These are phyloP conservation scores for Istiophorus platypterus DNA, from an alignment of 2,113 vertebrate species.

Conservation along the genomic window DNA sequence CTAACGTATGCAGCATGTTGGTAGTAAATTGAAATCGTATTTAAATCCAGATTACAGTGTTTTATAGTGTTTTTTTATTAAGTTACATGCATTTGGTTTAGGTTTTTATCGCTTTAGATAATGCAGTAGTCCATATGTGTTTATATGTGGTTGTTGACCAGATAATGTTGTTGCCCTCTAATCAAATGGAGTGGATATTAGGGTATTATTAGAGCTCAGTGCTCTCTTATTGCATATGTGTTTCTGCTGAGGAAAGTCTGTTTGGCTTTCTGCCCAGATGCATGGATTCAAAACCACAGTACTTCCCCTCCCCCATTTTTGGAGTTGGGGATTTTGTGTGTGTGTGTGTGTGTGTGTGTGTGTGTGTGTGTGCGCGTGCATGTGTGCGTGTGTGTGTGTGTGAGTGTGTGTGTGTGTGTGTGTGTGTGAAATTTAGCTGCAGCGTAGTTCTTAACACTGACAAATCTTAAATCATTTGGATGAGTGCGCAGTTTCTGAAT, in stretches of 20 bases:
- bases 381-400: background rate
- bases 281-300: conserved; percentile 73
- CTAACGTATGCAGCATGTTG: conserved; percentile 45
- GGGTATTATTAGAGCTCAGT: conserved; percentile 61
- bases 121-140: conserved; percentile 47
- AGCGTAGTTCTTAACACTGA: background rate
- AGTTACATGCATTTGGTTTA: conserved; percentile 31
- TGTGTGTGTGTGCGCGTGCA: background rate
- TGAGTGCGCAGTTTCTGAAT: conserved; percentile 9
- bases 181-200: conserved; percentile 75
- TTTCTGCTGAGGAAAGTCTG: conserved; percentile 74
- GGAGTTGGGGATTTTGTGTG: conserved; percentile 29
- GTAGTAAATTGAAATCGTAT: conserved; percentile 40
- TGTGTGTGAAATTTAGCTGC: background rate
- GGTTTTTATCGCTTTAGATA: conserved; percentile 47
- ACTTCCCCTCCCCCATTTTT: conserved; percentile 41
- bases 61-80: conserved; percentile 30
- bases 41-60: conserved; percentile 58
- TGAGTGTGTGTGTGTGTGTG: background rate
- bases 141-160: conserved; percentile 47
- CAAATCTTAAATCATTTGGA: background rate
- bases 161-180: conserved; percentile 60
- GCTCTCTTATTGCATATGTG: conserved; percentile 62
- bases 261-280: conserved; percentile 78
- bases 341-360: conserved; percentile 1